phyloP scores from a whole-genome alignment of 1,140 invertebrate genomes.

The Pygmarrhopalites habei region DNA sequence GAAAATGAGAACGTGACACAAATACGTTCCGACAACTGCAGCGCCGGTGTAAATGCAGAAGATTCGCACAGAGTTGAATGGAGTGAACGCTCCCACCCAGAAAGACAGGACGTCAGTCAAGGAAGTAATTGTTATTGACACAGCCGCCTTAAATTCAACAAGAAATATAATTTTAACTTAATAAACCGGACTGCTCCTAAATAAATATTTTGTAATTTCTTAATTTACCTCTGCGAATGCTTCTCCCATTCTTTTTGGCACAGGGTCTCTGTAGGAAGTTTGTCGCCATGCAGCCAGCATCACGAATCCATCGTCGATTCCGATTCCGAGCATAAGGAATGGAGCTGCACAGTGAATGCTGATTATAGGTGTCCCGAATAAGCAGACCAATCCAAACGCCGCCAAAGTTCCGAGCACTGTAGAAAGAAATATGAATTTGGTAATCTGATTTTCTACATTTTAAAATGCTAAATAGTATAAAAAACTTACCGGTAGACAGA shows the following conservation, averaged over 20 bases:
- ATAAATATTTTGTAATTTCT: no score
- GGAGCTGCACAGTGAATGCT: no score
- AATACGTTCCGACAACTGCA: conserved; percentile 84
- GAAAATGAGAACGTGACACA: conserved; percentile 94
- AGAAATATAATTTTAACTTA: no score
- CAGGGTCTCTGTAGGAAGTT: conserved; percentile 66
- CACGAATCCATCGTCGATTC: conserved; percentile 93
- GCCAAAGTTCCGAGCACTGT: no score
- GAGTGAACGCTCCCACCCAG: conserved; percentile 88
- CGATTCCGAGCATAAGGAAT: no score
- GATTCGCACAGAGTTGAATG: conserved; percentile 89
- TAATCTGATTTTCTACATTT: no score
- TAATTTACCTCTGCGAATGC: conserved; percentile 83
- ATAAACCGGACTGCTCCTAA: conserved; percentile 42
- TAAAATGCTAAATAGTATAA: no score
- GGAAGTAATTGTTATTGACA: conserved; percentile 95
- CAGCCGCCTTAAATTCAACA: no score
- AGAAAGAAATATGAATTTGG: no score
- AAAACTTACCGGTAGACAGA: no score
- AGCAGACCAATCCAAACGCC: no score
- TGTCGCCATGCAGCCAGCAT: conserved; percentile 88
- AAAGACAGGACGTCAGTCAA: conserved; percentile 95
- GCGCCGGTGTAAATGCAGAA: conserved; percentile 92
- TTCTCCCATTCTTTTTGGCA: conserved; percentile 75
- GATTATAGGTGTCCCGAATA: no score